These are phyloP conservation scores for Xestia ashworthii DNA, from an alignment of 2,888 invertebrate genomes.

Conservation along the genomic window DNA sequence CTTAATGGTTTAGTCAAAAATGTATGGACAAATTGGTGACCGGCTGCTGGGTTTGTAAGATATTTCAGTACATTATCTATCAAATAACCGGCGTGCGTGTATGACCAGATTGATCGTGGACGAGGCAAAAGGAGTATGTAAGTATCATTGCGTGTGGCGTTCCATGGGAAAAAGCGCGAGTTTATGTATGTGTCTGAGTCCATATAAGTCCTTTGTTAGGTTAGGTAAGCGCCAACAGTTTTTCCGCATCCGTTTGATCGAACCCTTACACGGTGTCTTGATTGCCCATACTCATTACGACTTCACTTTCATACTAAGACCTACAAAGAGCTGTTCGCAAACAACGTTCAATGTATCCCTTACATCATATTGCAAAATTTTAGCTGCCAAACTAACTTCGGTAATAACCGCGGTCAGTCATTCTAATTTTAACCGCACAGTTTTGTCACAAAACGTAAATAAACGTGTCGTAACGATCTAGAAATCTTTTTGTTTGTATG, in stretches of 20 bases:
- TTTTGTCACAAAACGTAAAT: slow-evolving; percentile 5
- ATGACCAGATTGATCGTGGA: too few relatives aligned
- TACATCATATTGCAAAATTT: too few relatives aligned
- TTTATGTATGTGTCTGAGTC: too few relatives aligned
- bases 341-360: not conserved
- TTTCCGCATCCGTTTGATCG: not conserved
- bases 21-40: too few relatives aligned
- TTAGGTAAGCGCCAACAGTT: not conserved
- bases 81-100: too few relatives aligned
- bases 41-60: too few relatives aligned
- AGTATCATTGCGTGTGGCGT: too few relatives aligned
- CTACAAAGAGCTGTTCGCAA: not conserved
- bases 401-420: not conserved
- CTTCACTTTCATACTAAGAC: not conserved
- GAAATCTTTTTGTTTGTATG: not conserved
- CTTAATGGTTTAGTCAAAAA: too few relatives aligned
- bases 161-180: too few relatives aligned
- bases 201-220: not conserved
- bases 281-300: not conserved
- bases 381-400: not conserved
- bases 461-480: not conserved
- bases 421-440: not conserved
- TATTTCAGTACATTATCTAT: too few relatives aligned
- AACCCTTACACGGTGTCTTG: not conserved
- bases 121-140: too few relatives aligned